Evolutionary conservation across 2,888 invertebrate genomes (phyloP).

Genomic region (Melanophora roralis): DNA sequence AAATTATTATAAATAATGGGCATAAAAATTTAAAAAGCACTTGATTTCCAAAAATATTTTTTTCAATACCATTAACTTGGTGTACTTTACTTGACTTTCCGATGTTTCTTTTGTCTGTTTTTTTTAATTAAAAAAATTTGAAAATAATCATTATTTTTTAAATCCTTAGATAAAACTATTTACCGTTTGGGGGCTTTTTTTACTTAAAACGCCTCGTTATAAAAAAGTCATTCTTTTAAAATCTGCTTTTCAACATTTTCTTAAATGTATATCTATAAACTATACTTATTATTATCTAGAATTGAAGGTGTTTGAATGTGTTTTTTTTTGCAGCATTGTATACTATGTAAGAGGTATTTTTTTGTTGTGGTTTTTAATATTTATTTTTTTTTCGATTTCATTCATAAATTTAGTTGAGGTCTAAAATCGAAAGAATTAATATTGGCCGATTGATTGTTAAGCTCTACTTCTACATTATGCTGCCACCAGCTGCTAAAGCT

Average conservation of each 20-base stretch:
- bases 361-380: neutral
- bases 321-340: conserved; percentile 9
- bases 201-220: neutral
- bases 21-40: no score
- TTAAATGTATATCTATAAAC: neutral
- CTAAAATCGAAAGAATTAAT: neutral
- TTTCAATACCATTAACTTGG: no score
- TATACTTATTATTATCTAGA: conserved; percentile 12
- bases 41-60: no score
- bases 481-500: neutral
- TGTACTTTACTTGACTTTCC: no score
- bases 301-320: conserved; percentile 31
- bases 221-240: neutral
- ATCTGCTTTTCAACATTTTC: neutral
- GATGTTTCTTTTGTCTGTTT: no score
- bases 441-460: conserved; percentile 2
- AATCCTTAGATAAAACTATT: no score
- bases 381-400: conserved; percentile 12
- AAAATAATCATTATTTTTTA: no score
- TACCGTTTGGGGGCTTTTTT: no score
- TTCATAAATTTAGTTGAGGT: neutral
- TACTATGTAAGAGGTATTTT: conserved; percentile 14
- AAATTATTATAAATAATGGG: no score
- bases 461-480: neutral
- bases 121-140: no score